Percentiles rank a stretch among this genome's conserved stretches.
Evolutionary conservation across 2,113 vertebrate species (phyloP).

Genomic region (Nothobranchius furzeri): DNA sequence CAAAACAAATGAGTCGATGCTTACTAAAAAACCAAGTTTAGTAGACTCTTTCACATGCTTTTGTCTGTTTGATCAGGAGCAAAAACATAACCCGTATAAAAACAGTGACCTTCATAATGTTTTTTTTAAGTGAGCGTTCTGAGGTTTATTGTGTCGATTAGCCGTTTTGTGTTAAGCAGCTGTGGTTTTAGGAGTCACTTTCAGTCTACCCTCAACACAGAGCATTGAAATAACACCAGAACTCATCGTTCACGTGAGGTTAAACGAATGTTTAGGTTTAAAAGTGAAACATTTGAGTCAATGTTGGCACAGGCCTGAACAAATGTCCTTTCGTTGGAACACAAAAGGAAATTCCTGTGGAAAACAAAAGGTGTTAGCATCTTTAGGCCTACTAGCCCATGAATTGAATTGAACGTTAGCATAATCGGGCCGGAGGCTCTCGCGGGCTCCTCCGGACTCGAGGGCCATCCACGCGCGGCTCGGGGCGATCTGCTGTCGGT

Average conservation of each 20-base stretch:
- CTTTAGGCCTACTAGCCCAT: constrained; percentile 15
- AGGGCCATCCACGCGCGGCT: neutral
- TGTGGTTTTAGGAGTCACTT: neutral
- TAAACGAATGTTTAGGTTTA: too few relatives aligned
- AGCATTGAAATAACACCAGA: too few relatives aligned
- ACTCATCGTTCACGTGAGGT: too few relatives aligned
- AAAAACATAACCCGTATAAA: neutral
- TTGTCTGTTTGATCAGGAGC: neutral
- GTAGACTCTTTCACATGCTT: neutral
- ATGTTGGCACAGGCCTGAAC: neutral
- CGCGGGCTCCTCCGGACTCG: neutral
- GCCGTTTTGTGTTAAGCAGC: neutral
- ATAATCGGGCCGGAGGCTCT: constrained; percentile 7
- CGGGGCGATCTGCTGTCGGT: neutral
- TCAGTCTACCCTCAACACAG: too few relatives aligned
- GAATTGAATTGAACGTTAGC: constrained; percentile 4
- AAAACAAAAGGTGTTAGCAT: neutral
- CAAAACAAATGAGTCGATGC: constrained; percentile 14
- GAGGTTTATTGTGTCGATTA: neutral
- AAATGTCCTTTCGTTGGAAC: neutral
- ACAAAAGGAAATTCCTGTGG: neutral
- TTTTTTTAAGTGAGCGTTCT: neutral
- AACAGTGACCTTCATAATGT: neutral
- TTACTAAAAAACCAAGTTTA: constrained; percentile 20
- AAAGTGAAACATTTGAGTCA: too few relatives aligned